Evolutionary conservation across 2,797 vertebrate species (phyloP), one percentile per base, ranked within the genome.

Genomic region (Smutsia gigantea): DNA sequence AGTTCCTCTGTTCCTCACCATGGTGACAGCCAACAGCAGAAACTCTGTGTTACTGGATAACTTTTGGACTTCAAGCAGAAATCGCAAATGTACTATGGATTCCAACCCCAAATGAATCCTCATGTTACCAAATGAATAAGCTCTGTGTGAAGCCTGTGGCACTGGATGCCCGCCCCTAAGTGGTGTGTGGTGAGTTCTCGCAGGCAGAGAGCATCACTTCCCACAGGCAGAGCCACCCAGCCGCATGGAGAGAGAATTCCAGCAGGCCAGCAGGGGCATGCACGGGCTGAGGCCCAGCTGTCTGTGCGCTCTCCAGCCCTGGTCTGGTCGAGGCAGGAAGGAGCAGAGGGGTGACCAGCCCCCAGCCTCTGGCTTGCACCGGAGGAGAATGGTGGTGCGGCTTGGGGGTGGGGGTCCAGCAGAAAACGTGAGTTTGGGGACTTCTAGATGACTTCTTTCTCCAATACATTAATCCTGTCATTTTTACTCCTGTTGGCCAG

Each of bases 1-100:
- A 39, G 87, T 53, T 51, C 7, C 46, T 71, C 51, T 53, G 53
- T 63, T 42, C 66, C n/a, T 96, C 72, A 4, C 91, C 93, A 64
- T 97, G 94, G 96, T 12, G 71, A 97, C 95, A 78, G 94, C 94
- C 95, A 90, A 27, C 97, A 71, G 74, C 97, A 93, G 95, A 94
- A 83, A 90, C 75, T 37, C 17, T 46, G 2, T 53, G 86, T 96
- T 53, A 93, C 87, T 84, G 87, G 96, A 42, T 87, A 78, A 96
- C 96, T 91, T 81, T 64, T 85, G 83, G 96, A 79, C 94, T 68
- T 51, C 0, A 25, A 69, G 61, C 78, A 96, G 93, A 93, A 95
- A 71, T 94, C 90, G 42, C 88, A 72, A 25, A 68, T 15, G 59
- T 8, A 4, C 75, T 53, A 6, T n/a, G 71, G 59, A 64, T 63